These are phyloP conservation scores for Formica selysi DNA, from an alignment of 1,140 invertebrate species.

Conservation along the genomic window DNA sequence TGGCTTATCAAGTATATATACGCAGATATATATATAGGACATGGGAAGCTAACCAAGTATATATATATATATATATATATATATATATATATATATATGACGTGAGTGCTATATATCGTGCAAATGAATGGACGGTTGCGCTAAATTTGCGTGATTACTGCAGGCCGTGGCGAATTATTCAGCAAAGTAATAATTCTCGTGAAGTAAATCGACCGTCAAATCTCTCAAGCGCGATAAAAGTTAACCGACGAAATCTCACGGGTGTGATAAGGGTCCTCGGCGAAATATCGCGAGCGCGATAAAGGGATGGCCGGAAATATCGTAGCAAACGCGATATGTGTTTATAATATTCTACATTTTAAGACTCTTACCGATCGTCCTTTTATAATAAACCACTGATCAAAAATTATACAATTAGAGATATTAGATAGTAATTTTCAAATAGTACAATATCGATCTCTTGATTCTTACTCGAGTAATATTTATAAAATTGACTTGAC, in stretches of 20 bases:
- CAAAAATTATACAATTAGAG: neutral
- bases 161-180: conserved; percentile 23
- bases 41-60: no score
- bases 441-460: neutral
- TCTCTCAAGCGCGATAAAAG: conserved; percentile 46
- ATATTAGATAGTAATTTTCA: neutral
- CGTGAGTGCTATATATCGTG: neutral
- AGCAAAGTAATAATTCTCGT: conserved; percentile 4
- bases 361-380: neutral
- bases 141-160: conserved; percentile 36
- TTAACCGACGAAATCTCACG: conserved; percentile 30
- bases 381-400: neutral
- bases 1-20: neutral
- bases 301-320: neutral
- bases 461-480: neutral
- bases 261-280: conserved; percentile 36
- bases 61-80: no score
- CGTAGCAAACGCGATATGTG: neutral
- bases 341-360: conserved; percentile 2
- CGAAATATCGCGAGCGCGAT: conserved; percentile 21
- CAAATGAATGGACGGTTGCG: conserved; percentile 4
- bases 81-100: no score
- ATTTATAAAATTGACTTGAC: neutral
- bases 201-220: conserved; percentile 20
- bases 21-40: neutral